phyloP scores from a whole-genome alignment of 1,140 invertebrate species.

The Drosophila leontia region DNA sequence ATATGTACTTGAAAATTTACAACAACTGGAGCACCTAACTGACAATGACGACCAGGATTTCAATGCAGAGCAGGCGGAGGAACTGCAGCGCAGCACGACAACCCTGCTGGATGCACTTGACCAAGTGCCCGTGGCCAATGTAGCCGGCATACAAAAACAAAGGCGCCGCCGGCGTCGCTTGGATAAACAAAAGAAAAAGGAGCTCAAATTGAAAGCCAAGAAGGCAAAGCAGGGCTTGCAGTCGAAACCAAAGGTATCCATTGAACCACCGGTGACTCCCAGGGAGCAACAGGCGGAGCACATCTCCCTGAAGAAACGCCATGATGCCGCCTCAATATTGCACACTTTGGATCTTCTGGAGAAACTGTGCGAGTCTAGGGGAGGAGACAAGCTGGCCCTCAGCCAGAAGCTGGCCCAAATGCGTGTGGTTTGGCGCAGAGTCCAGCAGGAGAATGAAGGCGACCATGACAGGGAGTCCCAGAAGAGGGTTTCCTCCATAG shows the following conservation, averaged over 20 bases:
- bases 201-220: neutral
- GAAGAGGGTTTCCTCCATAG: slow-evolving; percentile 1
- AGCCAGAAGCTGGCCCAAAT: slow-evolving; percentile 40
- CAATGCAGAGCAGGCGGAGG: neutral
- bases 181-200: slow-evolving; percentile 24
- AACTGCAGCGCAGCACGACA: slow-evolving; percentile 30
- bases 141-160: slow-evolving; percentile 19
- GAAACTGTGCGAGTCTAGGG: slow-evolving; percentile 50
- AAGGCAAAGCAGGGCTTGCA: neutral
- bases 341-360: slow-evolving; percentile 65
- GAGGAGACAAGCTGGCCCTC: slow-evolving; percentile 35
- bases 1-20: slow-evolving; percentile 39
- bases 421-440: slow-evolving; percentile 52
- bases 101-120: slow-evolving; percentile 32
- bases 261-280: neutral
- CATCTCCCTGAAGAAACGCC: slow-evolving; percentile 37
- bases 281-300: slow-evolving; percentile 20
- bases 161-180: slow-evolving; percentile 44
- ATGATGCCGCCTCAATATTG: slow-evolving; percentile 60
- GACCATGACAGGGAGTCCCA: slow-evolving; percentile 1
- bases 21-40: slow-evolving; percentile 13
- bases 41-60: neutral
- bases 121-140: slow-evolving; percentile 5
- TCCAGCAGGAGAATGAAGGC: slow-evolving; percentile 36
- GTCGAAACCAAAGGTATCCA: no score